Conservation (phyloP, 2,113 vertebrate genomes). For the Orycteropus afer region DNA sequence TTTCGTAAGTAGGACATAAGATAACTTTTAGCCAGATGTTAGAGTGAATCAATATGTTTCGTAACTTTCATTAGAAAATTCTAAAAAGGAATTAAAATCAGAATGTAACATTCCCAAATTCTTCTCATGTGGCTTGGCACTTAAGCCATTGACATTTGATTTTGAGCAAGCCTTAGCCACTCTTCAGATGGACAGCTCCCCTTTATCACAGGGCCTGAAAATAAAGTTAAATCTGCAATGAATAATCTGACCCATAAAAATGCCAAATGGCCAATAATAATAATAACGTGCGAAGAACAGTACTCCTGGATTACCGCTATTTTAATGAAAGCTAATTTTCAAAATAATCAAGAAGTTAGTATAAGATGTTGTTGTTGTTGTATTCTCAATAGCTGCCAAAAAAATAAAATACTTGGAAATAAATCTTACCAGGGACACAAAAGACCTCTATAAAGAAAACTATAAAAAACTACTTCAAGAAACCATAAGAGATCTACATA, state of each 20-base stretch:
- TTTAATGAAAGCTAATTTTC: conserved; percentile 38
- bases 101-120: conserved; percentile 4
- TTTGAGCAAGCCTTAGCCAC: background rate
- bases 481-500: no score
- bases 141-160: conserved; percentile 28
- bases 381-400: no score
- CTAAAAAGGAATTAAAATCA: conserved; percentile 62
- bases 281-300: background rate
- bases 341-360: background rate
- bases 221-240: background rate
- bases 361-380: no score
- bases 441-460: no score
- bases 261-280: background rate
- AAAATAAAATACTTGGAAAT: no score
- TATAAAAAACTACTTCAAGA: no score
- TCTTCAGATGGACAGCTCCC: background rate
- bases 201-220: background rate
- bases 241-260: background rate
- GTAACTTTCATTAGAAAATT: conserved; percentile 54
- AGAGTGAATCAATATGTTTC: conserved; percentile 55
- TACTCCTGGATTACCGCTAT: background rate
- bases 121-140: conserved; percentile 53
- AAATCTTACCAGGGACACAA: no score
- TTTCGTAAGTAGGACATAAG: background rate
- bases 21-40: conserved; percentile 34